Evolutionary conservation across 2,797 vertebrate genomes (phyloP), one percentile per base, ranked within the genome.

Genomic region (Gallinago nigripennis): DNA sequence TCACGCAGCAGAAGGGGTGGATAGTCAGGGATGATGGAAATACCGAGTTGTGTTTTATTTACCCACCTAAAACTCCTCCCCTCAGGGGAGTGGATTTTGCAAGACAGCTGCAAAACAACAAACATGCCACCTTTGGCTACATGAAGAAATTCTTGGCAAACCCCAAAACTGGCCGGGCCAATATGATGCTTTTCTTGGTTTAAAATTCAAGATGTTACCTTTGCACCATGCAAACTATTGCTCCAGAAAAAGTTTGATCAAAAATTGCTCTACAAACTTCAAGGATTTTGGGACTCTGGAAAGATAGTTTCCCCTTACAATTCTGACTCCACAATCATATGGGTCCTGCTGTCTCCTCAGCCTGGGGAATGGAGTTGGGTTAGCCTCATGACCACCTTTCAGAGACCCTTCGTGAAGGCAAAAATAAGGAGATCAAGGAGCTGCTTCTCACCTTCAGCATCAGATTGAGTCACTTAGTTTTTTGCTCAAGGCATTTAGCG

Each of bases 1-100:
- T 76, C 51, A 21, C 39, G 17, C 8, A 79, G 82, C 9, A 66
- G 43, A 53, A 39, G 30, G 18, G 66, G 60, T 91, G n/a, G 57
- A 82, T 15, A 84, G 72, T 72, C 84, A 76, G 79, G 24, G 70
- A 72, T 66, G 79, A 78, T 65, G 69, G 89, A 90, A 91, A 96
- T 33, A 33, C 66, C 7, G 3, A 77, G 28, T 18, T 83, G n/a
- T 73, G 31, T 63, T 92, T 93, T 92, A 95, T 82, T 96, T 92
- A 90, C 64, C 76, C 71, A 90, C 37, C 80, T 88, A 70, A 84
- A 95, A 90, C 81, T 86, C 91, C 73, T 94, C 73, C 94, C 91
- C 51, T 76, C 35, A 58, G 77, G 56, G 85, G 45, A 88, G 63
- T 18, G 65, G 60, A 93, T 92, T 94, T 94, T 94, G 64, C 78